Evolutionary conservation across 2,797 vertebrate species (phyloP), one percentile per base, ranked within the genome.

Genomic region (Toxotes lorentzi): DNA sequence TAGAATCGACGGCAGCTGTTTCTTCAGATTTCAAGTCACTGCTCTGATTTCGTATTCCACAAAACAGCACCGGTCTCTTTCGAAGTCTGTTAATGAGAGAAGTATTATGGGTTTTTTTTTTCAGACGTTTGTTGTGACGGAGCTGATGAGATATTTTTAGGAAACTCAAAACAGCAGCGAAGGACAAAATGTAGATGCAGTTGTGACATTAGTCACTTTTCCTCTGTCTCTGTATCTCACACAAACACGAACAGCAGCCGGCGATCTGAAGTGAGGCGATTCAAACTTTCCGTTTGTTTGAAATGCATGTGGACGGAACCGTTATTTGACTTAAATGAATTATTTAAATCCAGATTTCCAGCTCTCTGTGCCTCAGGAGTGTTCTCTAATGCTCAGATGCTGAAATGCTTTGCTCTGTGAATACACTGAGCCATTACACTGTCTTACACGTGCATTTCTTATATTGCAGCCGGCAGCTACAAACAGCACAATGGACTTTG

Each of bases 281-380:
- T 69, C 43, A 38, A 10, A 58, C 59, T 47, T 34, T 51, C 38
- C 45, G 17, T 30, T 60, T 56, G 8, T 67, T 72, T 76, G 47
- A 73, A 41, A 71, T 50, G n/a, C n/a, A 80, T 23, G 12, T 17
- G n/a, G 32, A 67, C 0, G 16, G 47, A 71, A 35, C 30, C 24
- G 70, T 73, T 43, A 65, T 32, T 40, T 14, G 60, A 56, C 19
- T 47, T 60, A 45, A 35, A 58, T 74, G 0, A 72, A 79, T 77
- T 23, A 83, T 78, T 84, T 16, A 79, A 54, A 62, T 27, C 0
- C 7, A 40, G 43, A 61, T 63, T 35, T 17, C 45, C 27, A 13
- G n/a, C n/a, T 57, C 38, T 48, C 30, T 48, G 19, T 41, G 57
- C 14, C 13, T 19, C 12, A 6, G 21, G 23, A n/a, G 5, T 23